Conservation (phyloP, 64 coral and sea anemone genomes). For the Orbicella faveolata region DNA sequence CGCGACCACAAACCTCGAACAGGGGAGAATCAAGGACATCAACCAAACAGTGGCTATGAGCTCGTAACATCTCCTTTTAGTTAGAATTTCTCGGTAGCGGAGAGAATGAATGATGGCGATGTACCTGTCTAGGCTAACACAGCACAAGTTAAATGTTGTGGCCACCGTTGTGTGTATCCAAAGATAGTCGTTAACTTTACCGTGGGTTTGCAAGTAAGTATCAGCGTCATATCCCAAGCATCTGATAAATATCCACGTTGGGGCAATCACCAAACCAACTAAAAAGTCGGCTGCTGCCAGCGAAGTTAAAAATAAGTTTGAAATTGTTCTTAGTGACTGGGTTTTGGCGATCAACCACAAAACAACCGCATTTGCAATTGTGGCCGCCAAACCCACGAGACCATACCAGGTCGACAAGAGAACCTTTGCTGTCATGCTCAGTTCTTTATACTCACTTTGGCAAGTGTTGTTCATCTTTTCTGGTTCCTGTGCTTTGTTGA, state of each 20-base stretch:
- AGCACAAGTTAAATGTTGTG: slow-evolving; percentile 16
- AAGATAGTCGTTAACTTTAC: background rate
- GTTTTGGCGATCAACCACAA: slow-evolving; percentile 8
- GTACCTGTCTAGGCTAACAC: background rate
- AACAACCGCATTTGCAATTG: background rate
- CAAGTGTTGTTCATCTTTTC: background rate
- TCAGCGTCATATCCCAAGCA: background rate
- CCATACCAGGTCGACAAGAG: slow-evolving; percentile 8
- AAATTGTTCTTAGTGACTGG: background rate
- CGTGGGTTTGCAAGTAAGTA: background rate
- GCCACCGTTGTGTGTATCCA: slow-evolving; percentile 20
- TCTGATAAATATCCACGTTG: background rate
- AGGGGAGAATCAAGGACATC: background rate
- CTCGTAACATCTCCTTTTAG: background rate
- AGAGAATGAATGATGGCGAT: background rate
- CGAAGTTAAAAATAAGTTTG: background rate
- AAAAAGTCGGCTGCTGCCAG: slow-evolving; percentile 1
- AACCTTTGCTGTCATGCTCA: background rate
- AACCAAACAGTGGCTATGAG: background rate
- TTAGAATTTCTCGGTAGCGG: background rate
- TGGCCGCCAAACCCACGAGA: background rate
- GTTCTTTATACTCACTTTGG: background rate
- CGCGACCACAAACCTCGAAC: background rate
- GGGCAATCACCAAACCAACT: background rate
- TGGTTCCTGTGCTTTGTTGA: background rate